Base-by-base conservation (phyloP, 2,888 invertebrate species). In the Melanchra persicariae region DNA sequence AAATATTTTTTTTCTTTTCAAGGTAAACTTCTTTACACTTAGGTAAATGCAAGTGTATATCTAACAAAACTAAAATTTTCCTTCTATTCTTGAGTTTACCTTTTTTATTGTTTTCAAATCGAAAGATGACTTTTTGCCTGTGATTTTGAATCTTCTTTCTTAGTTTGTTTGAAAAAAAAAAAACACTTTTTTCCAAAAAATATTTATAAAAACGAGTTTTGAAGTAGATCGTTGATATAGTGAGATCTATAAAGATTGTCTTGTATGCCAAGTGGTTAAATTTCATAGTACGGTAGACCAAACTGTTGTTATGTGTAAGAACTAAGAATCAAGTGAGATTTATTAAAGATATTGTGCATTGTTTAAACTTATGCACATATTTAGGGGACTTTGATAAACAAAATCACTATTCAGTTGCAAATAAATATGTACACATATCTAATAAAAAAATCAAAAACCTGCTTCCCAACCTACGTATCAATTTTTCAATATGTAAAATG, bases 281-380 rank as follows among this genome's bases (percentile, higher is more conserved):
- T 87, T 86, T 87, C 84, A 86, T 88, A 89, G 89, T 79, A 74
- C 68, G 85, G 84, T 90, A 90, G 90, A 88, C 88, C 89, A 90
- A 87, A 85, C 83, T 88, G 86, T 90, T 90, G 85, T 88, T 88
- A 84, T 77, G 64, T 83, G 64, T 83, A 85, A 80, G 84, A 71
- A 67, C 54, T 83, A 85, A 82, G 82, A 73, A 65, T 62, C 69
- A 74, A 82, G 82, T 85, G 84, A 82, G 81, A 84, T 70, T 67
- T 71, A 67, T 61, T 81, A 79, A 68, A 70, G 63, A 74, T 63
- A 62, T 67, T 65, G 54, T 64, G 67, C 67, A 71, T 66, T 70
- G 60, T 64, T 73, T 49, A 37, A 30, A 70, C 71, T 75, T 74
- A 24, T 73, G 70, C 19, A 61, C 58, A 67, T 70, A 68, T 70